Percentiles rank a stretch among this genome's conserved stretches.
These are phyloP conservation scores for Macrophya annulata DNA, from an alignment of 2,888 invertebrate species.

Conservation along the genomic window DNA sequence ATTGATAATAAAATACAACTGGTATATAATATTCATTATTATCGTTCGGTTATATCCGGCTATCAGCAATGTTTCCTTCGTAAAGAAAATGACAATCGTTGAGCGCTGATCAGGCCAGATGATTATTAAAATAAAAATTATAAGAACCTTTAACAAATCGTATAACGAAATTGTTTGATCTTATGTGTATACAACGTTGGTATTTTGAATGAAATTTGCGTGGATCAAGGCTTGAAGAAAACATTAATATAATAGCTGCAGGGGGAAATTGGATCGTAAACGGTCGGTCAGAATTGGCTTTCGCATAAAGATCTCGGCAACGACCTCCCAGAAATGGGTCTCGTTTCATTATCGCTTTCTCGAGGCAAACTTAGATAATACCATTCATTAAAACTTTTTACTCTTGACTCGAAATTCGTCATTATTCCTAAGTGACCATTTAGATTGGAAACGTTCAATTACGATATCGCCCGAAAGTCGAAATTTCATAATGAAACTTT, in stretches of 20 bases:
- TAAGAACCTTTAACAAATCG: background rate
- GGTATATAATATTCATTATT: slow-evolving; percentile 12
- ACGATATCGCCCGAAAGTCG: slow-evolving; percentile 45
- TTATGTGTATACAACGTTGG: background rate
- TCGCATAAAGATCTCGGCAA: slow-evolving; percentile 65
- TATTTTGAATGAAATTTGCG: slow-evolving; percentile 9
- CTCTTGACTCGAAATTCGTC: slow-evolving; percentile 58
- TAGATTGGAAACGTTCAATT: slow-evolving; percentile 53
- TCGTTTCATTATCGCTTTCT: slow-evolving; percentile 68
- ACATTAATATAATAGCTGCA: slow-evolving; percentile 45
- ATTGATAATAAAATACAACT: slow-evolving; percentile 16
- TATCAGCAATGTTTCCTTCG: background rate
- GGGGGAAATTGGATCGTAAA: slow-evolving; percentile 59
- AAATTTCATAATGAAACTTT: slow-evolving; percentile 52
- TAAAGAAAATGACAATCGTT: background rate
- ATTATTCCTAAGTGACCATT: slow-evolving; percentile 55
- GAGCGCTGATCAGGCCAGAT: background rate
- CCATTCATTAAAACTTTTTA: slow-evolving; percentile 73
- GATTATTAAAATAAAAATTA: background rate
- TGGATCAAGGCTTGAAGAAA: slow-evolving; percentile 29
- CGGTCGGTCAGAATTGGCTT: slow-evolving; percentile 71
- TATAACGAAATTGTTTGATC: background rate
- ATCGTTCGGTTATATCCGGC: background rate
- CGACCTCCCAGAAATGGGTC: slow-evolving; percentile 61
- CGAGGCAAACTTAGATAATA: slow-evolving; percentile 71